Percentiles rank a stretch among this genome's conserved stretches.
phyloP scores from a whole-genome alignment of 1,140 invertebrate species.

The Melitaea cinxia region DNA sequence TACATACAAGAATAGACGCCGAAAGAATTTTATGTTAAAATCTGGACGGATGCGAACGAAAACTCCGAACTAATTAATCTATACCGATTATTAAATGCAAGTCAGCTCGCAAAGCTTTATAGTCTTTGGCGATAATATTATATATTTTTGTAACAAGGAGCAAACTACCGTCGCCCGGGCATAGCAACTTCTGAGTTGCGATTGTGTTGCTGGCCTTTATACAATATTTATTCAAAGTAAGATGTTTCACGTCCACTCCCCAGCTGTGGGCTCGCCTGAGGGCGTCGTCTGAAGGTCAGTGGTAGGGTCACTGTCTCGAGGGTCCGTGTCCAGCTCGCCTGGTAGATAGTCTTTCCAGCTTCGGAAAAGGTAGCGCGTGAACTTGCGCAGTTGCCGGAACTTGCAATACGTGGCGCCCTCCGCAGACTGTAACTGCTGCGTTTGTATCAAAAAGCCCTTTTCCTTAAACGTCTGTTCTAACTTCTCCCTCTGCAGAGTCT shows the following conservation, averaged over 20 bases:
- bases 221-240: too few relatives aligned
- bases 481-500: constrained; percentile 92
- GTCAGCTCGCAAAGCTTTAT: constrained; percentile 25
- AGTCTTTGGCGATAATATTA: constrained; percentile 20
- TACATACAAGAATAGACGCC: background rate
- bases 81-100: constrained; percentile 53
- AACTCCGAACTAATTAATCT: constrained; percentile 34
- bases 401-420: constrained; percentile 97
- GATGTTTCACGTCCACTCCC: constrained; percentile 53
- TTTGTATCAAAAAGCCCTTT: constrained; percentile 95
- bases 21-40: constrained; percentile 7
- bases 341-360: constrained; percentile 97
- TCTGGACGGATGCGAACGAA: constrained; percentile 46
- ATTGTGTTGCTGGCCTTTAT: too few relatives aligned
- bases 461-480: constrained; percentile 95
- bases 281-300: constrained; percentile 12
- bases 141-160: too few relatives aligned
- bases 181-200: too few relatives aligned
- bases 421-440: constrained; percentile 94
- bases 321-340: constrained; percentile 83
- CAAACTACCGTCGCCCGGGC: too few relatives aligned
- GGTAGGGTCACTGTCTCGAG: too few relatives aligned
- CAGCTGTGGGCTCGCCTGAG: constrained; percentile 4
- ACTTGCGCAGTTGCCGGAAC: constrained; percentile 94
- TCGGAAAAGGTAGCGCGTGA: constrained; percentile 94